Evolutionary conservation across 2,113 vertebrate genomes (phyloP).

Genomic region (Syrrhaptes paradoxus): DNA sequence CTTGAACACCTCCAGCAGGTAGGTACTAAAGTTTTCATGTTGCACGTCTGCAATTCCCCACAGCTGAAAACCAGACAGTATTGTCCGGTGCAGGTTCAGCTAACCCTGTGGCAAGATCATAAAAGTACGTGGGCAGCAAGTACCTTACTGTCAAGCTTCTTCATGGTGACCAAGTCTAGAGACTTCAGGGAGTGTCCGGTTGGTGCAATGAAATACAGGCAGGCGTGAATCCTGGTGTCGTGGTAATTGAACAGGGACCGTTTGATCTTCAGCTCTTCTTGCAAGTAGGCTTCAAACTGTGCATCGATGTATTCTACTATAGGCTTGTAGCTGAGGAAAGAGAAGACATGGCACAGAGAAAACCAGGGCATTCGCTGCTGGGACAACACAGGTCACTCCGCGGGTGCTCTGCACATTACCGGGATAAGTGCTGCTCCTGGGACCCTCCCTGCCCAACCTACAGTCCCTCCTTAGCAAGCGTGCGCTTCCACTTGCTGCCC

Average conservation of each 20-base stretch:
- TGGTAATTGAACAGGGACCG: conserved; percentile 84
- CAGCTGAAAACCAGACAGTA: neutral
- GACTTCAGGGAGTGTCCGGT: conserved; percentile 83
- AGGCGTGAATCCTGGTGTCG: conserved; percentile 80
- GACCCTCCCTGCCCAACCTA: neutral
- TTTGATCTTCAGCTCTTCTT: conserved; percentile 85
- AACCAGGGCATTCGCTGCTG: neutral
- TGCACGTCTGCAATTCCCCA: neutral
- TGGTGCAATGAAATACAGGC: conserved; percentile 84
- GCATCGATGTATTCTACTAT: conserved; percentile 85
- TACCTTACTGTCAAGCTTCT: conserved; percentile 88
- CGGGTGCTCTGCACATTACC: accelerated
- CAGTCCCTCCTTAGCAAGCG: neutral
- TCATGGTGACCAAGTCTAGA: conserved; percentile 85
- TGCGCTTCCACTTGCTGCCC: neutral
- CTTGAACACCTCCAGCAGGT: neutral
- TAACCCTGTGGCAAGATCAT: neutral
- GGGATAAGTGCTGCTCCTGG: neutral
- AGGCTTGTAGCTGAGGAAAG: conserved; percentile 77
- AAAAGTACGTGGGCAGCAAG: neutral
- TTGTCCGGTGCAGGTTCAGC: neutral
- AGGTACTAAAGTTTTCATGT: neutral
- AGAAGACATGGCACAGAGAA: neutral
- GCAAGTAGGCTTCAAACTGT: conserved; percentile 83
- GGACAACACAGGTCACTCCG: no score